Evolutionary conservation across 1,140 invertebrate genomes (phyloP).

Genomic region (Cydia pomonella): DNA sequence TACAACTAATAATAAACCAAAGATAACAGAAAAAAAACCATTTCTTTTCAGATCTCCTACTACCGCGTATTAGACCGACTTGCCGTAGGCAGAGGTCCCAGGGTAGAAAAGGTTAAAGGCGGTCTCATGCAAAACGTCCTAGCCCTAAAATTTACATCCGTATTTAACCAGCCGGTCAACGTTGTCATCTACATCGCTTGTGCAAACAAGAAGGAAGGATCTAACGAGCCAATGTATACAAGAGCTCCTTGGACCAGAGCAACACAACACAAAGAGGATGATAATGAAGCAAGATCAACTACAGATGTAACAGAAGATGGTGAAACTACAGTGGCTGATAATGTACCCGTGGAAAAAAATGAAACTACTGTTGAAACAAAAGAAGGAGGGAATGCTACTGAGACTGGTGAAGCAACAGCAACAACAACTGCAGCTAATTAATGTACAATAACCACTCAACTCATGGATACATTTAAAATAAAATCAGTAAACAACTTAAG

Average conservation of each 20-base stretch:
- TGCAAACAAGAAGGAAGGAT: not conserved
- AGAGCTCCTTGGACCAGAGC: not conserved
- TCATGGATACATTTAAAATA: no score
- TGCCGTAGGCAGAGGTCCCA: not conserved
- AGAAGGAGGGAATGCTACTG: no score
- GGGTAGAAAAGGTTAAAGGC: not conserved
- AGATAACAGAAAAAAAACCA: not conserved
- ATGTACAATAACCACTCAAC: no score
- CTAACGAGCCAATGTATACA: not conserved
- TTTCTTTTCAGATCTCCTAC: not conserved
- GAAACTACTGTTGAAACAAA: no score
- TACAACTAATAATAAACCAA: no score
- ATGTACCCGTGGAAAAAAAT: no score
- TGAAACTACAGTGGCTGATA: no score
- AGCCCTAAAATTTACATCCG: not conserved
- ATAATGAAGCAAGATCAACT: not conserved
- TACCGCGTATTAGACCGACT: not conserved
- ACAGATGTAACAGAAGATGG: not conserved
- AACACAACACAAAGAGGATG: not conserved
- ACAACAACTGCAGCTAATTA: no score
- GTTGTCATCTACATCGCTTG: not conserved
- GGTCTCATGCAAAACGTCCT: not conserved
- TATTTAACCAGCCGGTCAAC: conserved; percentile 4
- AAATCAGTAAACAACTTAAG: no score
- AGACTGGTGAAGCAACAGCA: no score